Percentiles rank a stretch among this genome's conserved stretches.
phyloP scores from a whole-genome alignment of 2,113 vertebrate species.

The Plotosus lineatus region DNA sequence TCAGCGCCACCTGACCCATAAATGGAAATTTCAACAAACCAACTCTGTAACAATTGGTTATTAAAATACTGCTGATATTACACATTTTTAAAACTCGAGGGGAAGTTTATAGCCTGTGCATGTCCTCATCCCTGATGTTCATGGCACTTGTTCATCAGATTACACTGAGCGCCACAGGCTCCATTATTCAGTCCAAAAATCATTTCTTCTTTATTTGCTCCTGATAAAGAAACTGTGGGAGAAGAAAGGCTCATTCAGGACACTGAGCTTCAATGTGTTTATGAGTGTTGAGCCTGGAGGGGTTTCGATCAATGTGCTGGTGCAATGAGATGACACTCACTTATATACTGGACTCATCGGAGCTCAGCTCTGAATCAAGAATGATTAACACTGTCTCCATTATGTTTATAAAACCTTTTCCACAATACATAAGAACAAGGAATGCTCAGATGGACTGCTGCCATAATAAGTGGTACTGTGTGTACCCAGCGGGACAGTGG shows the following conservation, averaged over 20 bases:
- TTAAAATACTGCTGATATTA: background rate
- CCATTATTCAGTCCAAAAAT: conserved; percentile 15
- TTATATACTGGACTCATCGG: background rate
- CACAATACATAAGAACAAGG: background rate
- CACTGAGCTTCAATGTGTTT: conserved; percentile 24
- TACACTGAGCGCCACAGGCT: background rate
- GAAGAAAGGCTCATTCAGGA: conserved; percentile 35
- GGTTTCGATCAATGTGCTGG: conserved; percentile 1
- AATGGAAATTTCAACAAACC: background rate
- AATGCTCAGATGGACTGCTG: background rate
- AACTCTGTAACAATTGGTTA: background rate
- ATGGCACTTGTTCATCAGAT: background rate
- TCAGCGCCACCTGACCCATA: background rate
- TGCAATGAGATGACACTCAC: background rate
- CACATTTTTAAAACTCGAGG: background rate
- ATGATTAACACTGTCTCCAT: background rate
- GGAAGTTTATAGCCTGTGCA: background rate
- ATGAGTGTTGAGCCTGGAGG: conserved; percentile 26
- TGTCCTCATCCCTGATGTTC: background rate
- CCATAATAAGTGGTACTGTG: background rate
- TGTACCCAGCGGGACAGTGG: too few species aligned
- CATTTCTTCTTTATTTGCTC: background rate
- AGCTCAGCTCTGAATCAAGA: background rate
- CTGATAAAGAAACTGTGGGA: conserved; percentile 18
- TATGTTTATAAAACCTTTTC: background rate